phyloP scores from a whole-genome alignment of 2,113 vertebrate species.

The Buteo buteo region DNA sequence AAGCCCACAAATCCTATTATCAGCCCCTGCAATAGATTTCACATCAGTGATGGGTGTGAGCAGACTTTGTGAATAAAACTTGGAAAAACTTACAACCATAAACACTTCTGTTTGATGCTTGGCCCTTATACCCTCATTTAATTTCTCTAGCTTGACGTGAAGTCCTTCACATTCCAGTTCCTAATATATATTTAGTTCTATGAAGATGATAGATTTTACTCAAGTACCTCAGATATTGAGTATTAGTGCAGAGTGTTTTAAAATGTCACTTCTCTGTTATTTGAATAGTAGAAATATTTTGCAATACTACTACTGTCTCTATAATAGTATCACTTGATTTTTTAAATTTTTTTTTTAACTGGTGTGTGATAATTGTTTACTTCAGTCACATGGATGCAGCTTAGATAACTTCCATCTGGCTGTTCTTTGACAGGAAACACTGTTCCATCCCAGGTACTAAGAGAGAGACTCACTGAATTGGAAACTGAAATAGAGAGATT shows the following conservation, averaged over 20 bases:
- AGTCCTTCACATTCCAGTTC: background rate
- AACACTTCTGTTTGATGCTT: background rate
- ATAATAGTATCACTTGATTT: background rate
- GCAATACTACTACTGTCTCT: background rate
- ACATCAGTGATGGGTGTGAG: background rate
- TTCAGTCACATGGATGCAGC: background rate
- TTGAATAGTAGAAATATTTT: background rate
- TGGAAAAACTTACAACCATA: background rate
- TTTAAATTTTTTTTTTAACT: background rate
- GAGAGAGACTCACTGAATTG: slow-evolving; percentile 83
- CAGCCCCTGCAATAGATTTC: background rate
- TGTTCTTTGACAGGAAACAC: slow-evolving; percentile 70
- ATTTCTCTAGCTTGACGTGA: background rate
- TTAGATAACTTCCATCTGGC: background rate
- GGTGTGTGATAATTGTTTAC: background rate
- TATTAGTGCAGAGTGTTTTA: background rate
- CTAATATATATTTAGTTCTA: background rate
- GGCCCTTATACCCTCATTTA: background rate
- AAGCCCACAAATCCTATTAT: background rate
- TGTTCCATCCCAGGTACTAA: slow-evolving; percentile 80
- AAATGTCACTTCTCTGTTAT: background rate
- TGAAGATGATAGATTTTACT: background rate
- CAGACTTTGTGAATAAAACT: background rate
- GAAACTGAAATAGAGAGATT: slow-evolving; percentile 93
- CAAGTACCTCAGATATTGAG: background rate